Evolutionary conservation across 2,113 vertebrate species (phyloP), one percentile per base, ranked within the genome.

Genomic region (Oncorhynchus keta): DNA sequence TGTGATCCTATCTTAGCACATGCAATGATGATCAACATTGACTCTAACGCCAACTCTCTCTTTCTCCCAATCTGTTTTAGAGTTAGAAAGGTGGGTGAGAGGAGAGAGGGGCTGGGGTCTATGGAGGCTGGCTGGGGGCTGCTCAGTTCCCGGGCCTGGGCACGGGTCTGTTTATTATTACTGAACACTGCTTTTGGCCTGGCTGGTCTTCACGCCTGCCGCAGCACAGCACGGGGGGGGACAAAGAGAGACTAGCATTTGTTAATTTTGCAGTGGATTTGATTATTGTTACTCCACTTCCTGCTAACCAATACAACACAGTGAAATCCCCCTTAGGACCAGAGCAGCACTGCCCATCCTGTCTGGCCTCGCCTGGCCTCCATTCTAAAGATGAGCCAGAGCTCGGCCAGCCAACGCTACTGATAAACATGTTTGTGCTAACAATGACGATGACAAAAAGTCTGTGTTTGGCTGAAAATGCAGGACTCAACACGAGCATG

Each of bases 281-380:
- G 59, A 64, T 65, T 74, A 74, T 64, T 74, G 59, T 65, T 65
- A 24, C 57, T 64, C 14, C 22, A 45, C 61, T 74, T 64, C 72
- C 72, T 74, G 72, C n/a, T 32, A 28, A n/a, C 3, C 26, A 30
- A 74, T 30, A 74, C 14, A n/a, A 62, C 28, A 62, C 28, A 14
- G 28, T 30, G 5, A 67, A 67, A 30, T 30, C 28, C 65, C 62
- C 28, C 26, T 28, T 67, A 32, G 5, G 65, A 18, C 18, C 67
- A 1, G 32, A 12, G 2, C 26, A n/a, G 72, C 28, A 32, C 61
- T 48, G 32, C 26, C 32, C n/a, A 22, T 6, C 35, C 61, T 11
- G 59, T 74, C 72, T 62, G 32, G 14, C 16, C 14, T 28, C 65
- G 24, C 28, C 12, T 26, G 24, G 28, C 28, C 28, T 45, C 16